phyloP scores from a whole-genome alignment of 2,113 vertebrate species.

The Phrynosoma blainvillii region DNA sequence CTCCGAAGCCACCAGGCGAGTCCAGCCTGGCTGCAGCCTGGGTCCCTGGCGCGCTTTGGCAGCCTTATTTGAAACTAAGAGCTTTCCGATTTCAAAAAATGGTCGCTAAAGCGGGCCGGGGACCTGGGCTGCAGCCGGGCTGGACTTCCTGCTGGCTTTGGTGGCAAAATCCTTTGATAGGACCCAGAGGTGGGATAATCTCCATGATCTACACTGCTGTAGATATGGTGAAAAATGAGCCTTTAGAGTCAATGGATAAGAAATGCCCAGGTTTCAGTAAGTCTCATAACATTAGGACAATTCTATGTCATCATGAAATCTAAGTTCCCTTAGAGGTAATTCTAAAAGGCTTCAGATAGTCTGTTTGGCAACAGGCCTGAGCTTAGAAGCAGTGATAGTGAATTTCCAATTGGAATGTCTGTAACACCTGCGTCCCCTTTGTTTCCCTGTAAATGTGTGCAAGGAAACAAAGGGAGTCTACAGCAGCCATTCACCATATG shows the following conservation, averaged over 20 bases:
- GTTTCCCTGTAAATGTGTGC: background rate
- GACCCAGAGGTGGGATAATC: too few relatives aligned
- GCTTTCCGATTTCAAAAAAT: too few relatives aligned
- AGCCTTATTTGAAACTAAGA: too few relatives aligned
- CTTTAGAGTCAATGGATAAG: background rate
- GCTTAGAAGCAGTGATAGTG: background rate
- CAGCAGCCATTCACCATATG: background rate
- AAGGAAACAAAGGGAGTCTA: background rate
- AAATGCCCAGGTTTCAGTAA: background rate
- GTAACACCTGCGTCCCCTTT: background rate
- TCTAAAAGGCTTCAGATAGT: constrained; percentile 1
- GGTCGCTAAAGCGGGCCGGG: too few relatives aligned
- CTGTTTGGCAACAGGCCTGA: background rate
- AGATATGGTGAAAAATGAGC: background rate
- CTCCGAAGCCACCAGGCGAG: too few relatives aligned
- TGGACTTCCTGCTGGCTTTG: too few relatives aligned
- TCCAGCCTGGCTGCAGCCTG: too few relatives aligned
- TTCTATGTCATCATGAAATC: background rate
- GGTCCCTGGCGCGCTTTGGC: too few relatives aligned
- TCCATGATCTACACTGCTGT: background rate
- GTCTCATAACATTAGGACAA: background rate
- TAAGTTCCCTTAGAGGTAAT: constrained; percentile 6
- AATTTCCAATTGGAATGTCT: constrained; percentile 32
- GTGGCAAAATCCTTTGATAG: too few relatives aligned
- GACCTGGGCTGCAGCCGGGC: too few relatives aligned